A percentile compares a stretch with the other conserved stretches of the same genome.
These are phyloP conservation scores for Coracopsis vasa DNA, from an alignment of 2,113 vertebrate genomes.

Conservation along the genomic window DNA sequence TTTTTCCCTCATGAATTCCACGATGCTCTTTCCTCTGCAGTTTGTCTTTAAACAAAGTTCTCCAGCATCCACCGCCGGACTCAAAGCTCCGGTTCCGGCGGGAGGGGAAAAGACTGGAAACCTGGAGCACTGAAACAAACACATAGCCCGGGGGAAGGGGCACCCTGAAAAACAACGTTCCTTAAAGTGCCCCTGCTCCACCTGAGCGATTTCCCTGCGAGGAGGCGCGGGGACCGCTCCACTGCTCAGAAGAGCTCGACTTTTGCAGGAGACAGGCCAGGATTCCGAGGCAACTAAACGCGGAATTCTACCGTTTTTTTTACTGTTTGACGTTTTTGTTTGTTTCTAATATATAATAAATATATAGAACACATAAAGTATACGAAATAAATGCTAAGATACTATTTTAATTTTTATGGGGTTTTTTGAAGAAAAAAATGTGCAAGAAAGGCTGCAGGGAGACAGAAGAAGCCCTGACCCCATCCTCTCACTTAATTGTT, in stretches of 20 bases:
- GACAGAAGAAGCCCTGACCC: not conserved
- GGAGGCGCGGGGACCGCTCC: not conserved
- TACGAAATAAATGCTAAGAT: not conserved
- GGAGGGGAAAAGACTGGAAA: not conserved
- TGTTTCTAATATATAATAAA: not conserved
- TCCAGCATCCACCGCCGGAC: accelerated
- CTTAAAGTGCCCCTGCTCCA: not conserved
- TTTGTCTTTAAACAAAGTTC: not conserved
- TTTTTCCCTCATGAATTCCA: not conserved
- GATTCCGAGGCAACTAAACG: not conserved
- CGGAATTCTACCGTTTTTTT: not conserved
- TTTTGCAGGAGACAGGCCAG: not conserved
- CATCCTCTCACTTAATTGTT: not conserved
- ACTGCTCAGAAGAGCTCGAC: accelerated
- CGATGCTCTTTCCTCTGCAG: accelerated
- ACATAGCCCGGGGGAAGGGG: not conserved
- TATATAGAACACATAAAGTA: not conserved
- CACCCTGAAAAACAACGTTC: not conserved
- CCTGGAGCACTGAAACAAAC: not conserved
- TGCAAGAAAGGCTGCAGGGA: too few relatives aligned
- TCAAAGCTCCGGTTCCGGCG: accelerated
- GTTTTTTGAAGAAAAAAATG: not conserved
- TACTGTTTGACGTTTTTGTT: not conserved
- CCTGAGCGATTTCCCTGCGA: not conserved
- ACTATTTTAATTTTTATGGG: not conserved